Percentiles rank a stretch among this genome's conserved stretches.
These are phyloP conservation scores for Heliconius aoede DNA, from an alignment of 2,888 invertebrate genomes.

Conservation along the genomic window DNA sequence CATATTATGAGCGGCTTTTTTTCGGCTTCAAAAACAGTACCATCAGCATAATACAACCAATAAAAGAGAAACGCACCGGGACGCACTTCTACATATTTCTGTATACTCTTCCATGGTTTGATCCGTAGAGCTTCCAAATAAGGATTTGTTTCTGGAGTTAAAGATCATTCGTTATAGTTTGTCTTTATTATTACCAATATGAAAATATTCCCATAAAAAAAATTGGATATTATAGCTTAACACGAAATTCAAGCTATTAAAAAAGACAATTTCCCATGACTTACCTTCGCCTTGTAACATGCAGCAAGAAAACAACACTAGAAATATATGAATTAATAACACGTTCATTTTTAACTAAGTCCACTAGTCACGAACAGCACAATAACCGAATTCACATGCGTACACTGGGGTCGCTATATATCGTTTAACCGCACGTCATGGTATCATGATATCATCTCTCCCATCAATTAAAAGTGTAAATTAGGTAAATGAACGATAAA, in stretches of 20 bases:
- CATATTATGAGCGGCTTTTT: slow-evolving; percentile 90
- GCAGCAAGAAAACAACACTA: slow-evolving; percentile 38
- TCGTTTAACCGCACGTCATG: slow-evolving; percentile 61
- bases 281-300: slow-evolving; percentile 51
- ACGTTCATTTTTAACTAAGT: slow-evolving; percentile 50
- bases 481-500: slow-evolving; percentile 65
- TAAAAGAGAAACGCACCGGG: slow-evolving; percentile 91
- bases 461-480: slow-evolving; percentile 65
- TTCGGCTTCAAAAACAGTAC: slow-evolving; percentile 80
- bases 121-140: slow-evolving; percentile 59
- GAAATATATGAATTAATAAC: slow-evolving; percentile 40
- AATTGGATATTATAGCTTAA: too few species aligned
- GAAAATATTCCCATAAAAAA: not conserved
- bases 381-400: slow-evolving; percentile 57
- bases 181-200: not conserved
- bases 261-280: slow-evolving; percentile 24
- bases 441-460: slow-evolving; percentile 72
- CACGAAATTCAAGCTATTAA: slow-evolving; percentile 11
- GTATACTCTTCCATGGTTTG: slow-evolving; percentile 77
- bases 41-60: slow-evolving; percentile 93
- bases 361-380: slow-evolving; percentile 28
- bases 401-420: slow-evolving; percentile 58
- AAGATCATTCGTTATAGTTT: slow-evolving; percentile 3
- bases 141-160: slow-evolving; percentile 58
- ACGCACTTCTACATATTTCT: slow-evolving; percentile 89